Evolutionary conservation across 2,797 vertebrate genomes (phyloP).

Genomic region (Fistularia commersonii): DNA sequence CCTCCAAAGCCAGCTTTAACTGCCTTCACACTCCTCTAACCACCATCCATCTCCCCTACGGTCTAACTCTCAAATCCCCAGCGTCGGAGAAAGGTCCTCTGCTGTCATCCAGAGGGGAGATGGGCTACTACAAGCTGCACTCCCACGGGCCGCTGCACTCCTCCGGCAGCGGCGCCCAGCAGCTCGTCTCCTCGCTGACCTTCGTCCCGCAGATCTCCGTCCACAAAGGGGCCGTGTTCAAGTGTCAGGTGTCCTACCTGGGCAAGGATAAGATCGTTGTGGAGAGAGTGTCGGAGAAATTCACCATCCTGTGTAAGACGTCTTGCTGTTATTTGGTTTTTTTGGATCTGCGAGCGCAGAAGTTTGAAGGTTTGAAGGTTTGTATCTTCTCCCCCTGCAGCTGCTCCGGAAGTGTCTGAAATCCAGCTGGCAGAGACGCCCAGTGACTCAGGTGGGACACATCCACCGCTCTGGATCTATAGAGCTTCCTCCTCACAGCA

Average conservation of each 20-base stretch:
- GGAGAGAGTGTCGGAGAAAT: slow-evolving; percentile 75
- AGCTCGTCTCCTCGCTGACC: slow-evolving; percentile 74
- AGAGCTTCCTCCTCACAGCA: background rate
- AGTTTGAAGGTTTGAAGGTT: background rate
- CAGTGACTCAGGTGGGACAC: slow-evolving; percentile 60
- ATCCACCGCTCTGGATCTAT: background rate
- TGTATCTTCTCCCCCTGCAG: slow-evolving; percentile 42
- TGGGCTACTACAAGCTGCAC: slow-evolving; percentile 77
- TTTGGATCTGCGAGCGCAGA: background rate
- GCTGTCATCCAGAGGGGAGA: slow-evolving; percentile 56
- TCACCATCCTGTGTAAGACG: slow-evolving; percentile 73
- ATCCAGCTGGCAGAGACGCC: slow-evolving; percentile 72
- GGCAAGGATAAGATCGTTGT: slow-evolving; percentile 78
- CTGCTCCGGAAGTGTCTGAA: slow-evolving; percentile 75
- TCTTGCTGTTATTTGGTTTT: background rate
- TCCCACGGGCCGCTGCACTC: slow-evolving; percentile 63
- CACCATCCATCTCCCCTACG: slow-evolving; percentile 64
- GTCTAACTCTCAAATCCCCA: slow-evolving; percentile 64
- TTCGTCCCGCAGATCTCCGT: slow-evolving; percentile 74
- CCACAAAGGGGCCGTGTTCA: slow-evolving; percentile 77
- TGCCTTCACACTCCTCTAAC: slow-evolving; percentile 69
- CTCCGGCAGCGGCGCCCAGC: slow-evolving; percentile 46
- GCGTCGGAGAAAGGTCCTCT: slow-evolving; percentile 71
- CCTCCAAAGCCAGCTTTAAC: slow-evolving; percentile 65
- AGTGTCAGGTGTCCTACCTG: slow-evolving; percentile 77